Percentiles rank a stretch among this genome's conserved stretches.
phyloP scores from a whole-genome alignment of 2,113 vertebrate species.

The Syngnathus typhle region DNA sequence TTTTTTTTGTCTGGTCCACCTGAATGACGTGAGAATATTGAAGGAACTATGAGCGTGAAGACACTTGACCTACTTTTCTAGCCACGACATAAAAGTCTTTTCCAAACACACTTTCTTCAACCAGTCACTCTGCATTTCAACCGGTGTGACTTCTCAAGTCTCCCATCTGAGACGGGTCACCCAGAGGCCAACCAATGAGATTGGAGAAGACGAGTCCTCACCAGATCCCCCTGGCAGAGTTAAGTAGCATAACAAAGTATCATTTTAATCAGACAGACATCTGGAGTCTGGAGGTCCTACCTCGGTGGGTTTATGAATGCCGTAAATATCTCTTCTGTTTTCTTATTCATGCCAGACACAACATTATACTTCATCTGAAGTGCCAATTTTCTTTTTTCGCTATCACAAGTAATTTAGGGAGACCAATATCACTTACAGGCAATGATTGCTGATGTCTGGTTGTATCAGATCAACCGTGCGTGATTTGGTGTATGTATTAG shows the following conservation, averaged over 20 bases:
- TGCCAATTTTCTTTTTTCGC: conserved; percentile 10
- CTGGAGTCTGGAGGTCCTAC: conserved; percentile 40
- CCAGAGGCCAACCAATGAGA: conserved; percentile 55
- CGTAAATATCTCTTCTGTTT: conserved; percentile 29
- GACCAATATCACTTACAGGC: conserved; percentile 57
- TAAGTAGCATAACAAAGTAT: conserved; percentile 49
- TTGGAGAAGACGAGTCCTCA: conserved; percentile 39
- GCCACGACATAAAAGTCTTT: conserved; percentile 13
- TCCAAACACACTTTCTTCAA: conserved; percentile 19
- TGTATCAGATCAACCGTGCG: conserved; percentile 51
- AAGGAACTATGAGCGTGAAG: background rate
- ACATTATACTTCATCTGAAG: conserved; percentile 23
- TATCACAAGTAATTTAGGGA: conserved; percentile 51
- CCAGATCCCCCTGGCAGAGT: conserved; percentile 66
- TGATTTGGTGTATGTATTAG: conserved; percentile 25
- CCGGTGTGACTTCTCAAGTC: conserved; percentile 39
- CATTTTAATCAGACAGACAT: conserved; percentile 61
- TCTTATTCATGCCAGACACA: conserved; percentile 10
- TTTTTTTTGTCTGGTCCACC: background rate
- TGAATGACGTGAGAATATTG: background rate
- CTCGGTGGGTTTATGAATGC: conserved; percentile 41
- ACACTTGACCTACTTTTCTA: conserved; percentile 37
- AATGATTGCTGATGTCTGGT: conserved; percentile 52
- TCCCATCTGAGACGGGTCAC: conserved; percentile 48
- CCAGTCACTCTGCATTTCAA: conserved; percentile 22